Base-by-base conservation (phyloP, 2,888 invertebrate species). In the Chaitophorus viminalis region DNA sequence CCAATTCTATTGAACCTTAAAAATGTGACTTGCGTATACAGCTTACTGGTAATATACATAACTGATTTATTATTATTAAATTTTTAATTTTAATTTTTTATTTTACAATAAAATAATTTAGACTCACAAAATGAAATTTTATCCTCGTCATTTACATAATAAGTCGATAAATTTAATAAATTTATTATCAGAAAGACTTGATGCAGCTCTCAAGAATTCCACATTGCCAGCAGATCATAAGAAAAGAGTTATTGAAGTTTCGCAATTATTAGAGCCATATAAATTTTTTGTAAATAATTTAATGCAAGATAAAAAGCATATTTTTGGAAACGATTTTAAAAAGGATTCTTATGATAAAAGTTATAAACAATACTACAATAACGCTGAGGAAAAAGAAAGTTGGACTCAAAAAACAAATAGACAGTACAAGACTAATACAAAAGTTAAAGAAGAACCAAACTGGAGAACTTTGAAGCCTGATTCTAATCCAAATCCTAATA, bases 381-480 rank as follows among this genome's bases (percentile, higher is more conserved):
- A 60, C 17, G n/a, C 31, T 11, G 39, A 3, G 1, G 60, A 29
- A 21, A 75, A 83, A 46, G 75, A 76, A 25, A 17, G 18, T 3
- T 75, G 74, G 82, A 74, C 18, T 5, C 29, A 36, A 18, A 82
- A 74, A 25, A 0, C 60, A 18, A 54, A 74, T 29, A 65, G 25
- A 46, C 25, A 46, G 17, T 0, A 25, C 31, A 31, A 17, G 9
- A 39, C 60, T 31, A 25, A 21, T 31, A 31, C 29, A 3, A 72
- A 86, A 25, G 36, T 29, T 60, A 79, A 25, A 9, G 60, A 74
- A 3, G 72, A 87, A 87, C 79, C 4, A 17, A 87, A 87, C 39
- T 87, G 86, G 86, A 87, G 86, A 6, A 79, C 70, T 39, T 72
- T 87, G 17, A 87, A 87, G 11, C 86, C 86, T 0, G 79, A 87